Conservation (phyloP, 2,888 invertebrate species). For the Mythimna loreyi region DNA sequence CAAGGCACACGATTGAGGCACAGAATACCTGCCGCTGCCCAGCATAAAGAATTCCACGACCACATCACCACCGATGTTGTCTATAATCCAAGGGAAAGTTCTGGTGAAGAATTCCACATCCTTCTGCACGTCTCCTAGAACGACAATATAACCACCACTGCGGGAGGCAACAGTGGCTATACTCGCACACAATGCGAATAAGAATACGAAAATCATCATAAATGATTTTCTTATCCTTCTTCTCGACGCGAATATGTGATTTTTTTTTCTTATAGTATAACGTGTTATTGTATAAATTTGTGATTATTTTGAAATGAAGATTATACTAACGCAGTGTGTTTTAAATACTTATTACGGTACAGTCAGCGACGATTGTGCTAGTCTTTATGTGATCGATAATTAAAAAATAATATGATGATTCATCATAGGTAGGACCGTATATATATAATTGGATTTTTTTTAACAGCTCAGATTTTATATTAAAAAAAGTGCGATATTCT, state of each 20-base stretch:
- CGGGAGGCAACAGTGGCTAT: neutral
- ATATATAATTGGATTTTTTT: no score
- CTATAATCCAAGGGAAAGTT: constrained; percentile 76
- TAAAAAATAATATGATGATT: no score
- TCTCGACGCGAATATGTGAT: neutral
- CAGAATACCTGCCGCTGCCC: constrained; percentile 75
- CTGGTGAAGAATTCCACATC: constrained; percentile 68
- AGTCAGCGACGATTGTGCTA: constrained; percentile 3
- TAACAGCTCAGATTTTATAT: no score
- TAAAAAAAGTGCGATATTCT: no score
- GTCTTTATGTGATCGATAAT: neutral
- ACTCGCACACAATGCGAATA: neutral
- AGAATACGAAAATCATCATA: constrained; percentile 21
- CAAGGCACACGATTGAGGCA: constrained; percentile 77
- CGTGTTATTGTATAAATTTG: neutral
- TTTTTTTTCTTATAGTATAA: neutral
- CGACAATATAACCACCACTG: constrained; percentile 11
- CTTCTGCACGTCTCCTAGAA: constrained; percentile 67
- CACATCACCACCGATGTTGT: constrained; percentile 77
- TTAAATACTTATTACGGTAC: constrained; percentile 22
- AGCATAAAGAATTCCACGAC: constrained; percentile 71
- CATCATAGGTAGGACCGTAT: no score
- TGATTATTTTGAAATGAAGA: constrained; percentile 1
- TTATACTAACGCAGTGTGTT: neutral
- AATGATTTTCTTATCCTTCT: neutral